Base-by-base conservation (phyloP, 2,797 vertebrate species). In the Sebastes nivosus region DNA sequence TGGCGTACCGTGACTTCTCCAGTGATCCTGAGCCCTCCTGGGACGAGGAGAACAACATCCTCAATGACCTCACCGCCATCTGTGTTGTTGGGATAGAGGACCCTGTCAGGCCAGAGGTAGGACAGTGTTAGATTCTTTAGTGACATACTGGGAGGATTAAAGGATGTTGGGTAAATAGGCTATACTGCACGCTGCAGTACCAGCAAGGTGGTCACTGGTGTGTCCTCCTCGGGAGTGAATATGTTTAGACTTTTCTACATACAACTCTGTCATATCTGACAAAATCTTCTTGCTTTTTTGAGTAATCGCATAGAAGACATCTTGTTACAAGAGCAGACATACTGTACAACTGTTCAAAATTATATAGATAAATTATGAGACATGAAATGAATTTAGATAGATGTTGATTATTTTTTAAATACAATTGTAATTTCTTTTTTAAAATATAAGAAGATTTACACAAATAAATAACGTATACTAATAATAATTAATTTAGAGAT, bases 41-140 rank as follows among this genome's bases (percentile, higher is more conserved):
- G 99, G 99, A 99, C 0, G 97, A 97, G 0, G 99, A 99, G 89
- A 97, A 96, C 0, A 95, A 95, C 93, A 99, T 99, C 79, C 92
- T 99, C 32, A 96, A 75, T 0, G 97, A 99, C 80, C 96, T 99
- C 91, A 98, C 97, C 0, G 98, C 97, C 86, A 97, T 99, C 88
- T 97, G 96, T 18, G 97, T 99, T 6, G 98, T 99, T 60, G 99
- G 98, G 87, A 99, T 99, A 30, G 98, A 99, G 90, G 99, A 99
- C 84, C 99, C 99, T 2, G 99, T 99, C 89, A 95, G 99, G 83
- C 97, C 98, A 61, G 99, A 99, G 98, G 99, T 99, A 95, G 38
- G 80, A 81, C 11, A 24, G n/a, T 67, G 46, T 58, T 18, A 38
- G 12, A 69, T 60, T 24, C 54, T 50, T 61, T 59, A 29, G 42